Percentiles rank a stretch among this genome's conserved stretches.
Evolutionary conservation across 2,797 vertebrate species (phyloP).

Genomic region (Synanceia verrucosa): DNA sequence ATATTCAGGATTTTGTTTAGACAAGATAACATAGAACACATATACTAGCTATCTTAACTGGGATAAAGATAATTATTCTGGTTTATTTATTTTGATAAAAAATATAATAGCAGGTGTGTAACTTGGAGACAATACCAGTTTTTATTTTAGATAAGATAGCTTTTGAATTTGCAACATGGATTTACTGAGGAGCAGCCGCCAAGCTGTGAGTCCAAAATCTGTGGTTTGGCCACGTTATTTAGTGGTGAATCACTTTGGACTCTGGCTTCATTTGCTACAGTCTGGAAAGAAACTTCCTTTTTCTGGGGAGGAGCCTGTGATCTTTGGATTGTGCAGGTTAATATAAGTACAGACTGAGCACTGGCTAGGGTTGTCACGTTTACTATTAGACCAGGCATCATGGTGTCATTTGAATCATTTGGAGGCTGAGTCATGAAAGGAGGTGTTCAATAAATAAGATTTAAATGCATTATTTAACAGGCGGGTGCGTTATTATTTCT

Average conservation of each 20-base stretch:
- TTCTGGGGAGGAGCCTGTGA: constrained; percentile 35
- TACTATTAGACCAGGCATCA: background rate
- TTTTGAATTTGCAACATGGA: background rate
- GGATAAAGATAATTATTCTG: constrained; percentile 1
- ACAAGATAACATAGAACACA: constrained; percentile 4
- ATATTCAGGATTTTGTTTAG: background rate
- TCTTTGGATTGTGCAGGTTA: constrained; percentile 1
- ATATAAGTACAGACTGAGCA: background rate
- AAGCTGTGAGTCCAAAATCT: constrained; percentile 5
- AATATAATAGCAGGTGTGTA: background rate
- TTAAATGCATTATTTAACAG: too few species aligned
- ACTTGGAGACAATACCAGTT: background rate
- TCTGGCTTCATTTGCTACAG: constrained; percentile 58
- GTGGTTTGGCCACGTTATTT: constrained; percentile 37
- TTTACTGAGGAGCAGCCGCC: background rate
- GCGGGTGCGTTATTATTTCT: too few species aligned
- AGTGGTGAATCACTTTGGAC: constrained; percentile 57
- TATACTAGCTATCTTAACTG: background rate
- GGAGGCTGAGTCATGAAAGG: too few species aligned
- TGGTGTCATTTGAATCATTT: background rate
- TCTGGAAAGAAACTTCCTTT: constrained; percentile 63
- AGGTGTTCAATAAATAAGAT: too few species aligned
- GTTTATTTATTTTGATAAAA: background rate
- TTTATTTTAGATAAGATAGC: background rate
- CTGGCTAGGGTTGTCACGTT: background rate